Conservation (phyloP, 2,888 invertebrate species). For the Molorchus minor region DNA sequence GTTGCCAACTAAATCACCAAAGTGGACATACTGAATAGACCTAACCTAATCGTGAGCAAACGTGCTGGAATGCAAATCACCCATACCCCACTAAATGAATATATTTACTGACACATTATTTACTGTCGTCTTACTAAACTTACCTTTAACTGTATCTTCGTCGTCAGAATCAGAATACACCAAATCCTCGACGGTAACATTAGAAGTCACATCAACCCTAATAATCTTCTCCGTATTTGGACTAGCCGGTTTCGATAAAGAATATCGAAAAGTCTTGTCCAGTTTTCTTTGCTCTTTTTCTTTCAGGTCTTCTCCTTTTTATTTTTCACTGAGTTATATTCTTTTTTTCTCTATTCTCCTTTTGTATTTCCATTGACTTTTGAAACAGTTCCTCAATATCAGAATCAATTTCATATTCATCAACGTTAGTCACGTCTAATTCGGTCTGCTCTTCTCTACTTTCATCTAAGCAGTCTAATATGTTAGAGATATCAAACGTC, state of each 20-base stretch:
- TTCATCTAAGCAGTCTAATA: slow-evolving; percentile 29
- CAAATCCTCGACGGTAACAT: slow-evolving; percentile 50
- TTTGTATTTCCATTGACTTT: slow-evolving; percentile 36
- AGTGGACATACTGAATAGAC: no score
- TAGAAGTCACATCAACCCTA: slow-evolving; percentile 60
- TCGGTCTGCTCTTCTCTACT: slow-evolving; percentile 23
- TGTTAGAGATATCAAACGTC: slow-evolving; percentile 32
- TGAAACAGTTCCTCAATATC: slow-evolving; percentile 53
- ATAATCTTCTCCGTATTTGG: slow-evolving; percentile 60
- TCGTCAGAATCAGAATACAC: slow-evolving; percentile 25
- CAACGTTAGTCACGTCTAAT: slow-evolving; percentile 24
- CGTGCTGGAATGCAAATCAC: no score
- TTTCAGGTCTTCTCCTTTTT: slow-evolving; percentile 27
- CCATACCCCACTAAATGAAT: no score
- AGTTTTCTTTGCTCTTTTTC: slow-evolving; percentile 35
- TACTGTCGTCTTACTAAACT: no score
- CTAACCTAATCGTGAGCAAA: no score
- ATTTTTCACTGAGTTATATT: no score
- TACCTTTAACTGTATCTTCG: slow-evolving; percentile 12
- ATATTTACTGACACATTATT: no score
- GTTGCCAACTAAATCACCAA: no score
- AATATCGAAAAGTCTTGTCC: slow-evolving; percentile 54
- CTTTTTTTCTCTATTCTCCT: slow-evolving; percentile 21
- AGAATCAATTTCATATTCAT: slow-evolving; percentile 52
- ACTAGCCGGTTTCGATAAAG: slow-evolving; percentile 57